Conservation (phyloP, 2,888 invertebrate genomes). For the Prenolepis imparis region DNA sequence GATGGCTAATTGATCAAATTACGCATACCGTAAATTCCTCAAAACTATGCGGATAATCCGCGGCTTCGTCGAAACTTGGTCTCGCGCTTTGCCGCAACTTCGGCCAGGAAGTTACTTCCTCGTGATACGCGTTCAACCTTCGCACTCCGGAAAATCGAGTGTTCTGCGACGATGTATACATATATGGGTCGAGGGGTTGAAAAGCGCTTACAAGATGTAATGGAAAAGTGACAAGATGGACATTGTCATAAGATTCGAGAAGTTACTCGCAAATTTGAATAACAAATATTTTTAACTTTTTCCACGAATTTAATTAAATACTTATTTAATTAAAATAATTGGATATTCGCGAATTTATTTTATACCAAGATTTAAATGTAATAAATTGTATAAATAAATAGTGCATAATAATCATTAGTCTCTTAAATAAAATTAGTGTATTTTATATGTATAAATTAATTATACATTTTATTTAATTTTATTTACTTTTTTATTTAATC, state of each 20-base stretch:
- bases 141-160: slow-evolving; percentile 49
- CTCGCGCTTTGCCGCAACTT: slow-evolving; percentile 29
- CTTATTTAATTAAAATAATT: too few relatives aligned
- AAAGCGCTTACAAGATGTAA: not conserved
- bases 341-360: not conserved
- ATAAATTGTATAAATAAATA: not conserved
- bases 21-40: slow-evolving; percentile 24
- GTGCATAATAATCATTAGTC: not conserved
- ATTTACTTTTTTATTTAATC: too few relatives aligned
- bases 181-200: slow-evolving; percentile 27
- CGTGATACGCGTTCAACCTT: slow-evolving; percentile 33
- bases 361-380: not conserved
- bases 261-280: not conserved
- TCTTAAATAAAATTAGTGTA: too few relatives aligned
- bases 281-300: not conserved
- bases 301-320: not conserved
- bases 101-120: slow-evolving; percentile 37
- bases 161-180: slow-evolving; percentile 7
- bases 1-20: slow-evolving; percentile 45
- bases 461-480: too few relatives aligned
- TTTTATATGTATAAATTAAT: too few relatives aligned
- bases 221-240: slow-evolving; percentile 11
- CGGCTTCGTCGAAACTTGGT: slow-evolving; percentile 30
- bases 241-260: not conserved
- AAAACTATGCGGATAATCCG: slow-evolving; percentile 49